Base-by-base conservation (phyloP, 2,888 invertebrate genomes). In the Parelbella ahira region DNA sequence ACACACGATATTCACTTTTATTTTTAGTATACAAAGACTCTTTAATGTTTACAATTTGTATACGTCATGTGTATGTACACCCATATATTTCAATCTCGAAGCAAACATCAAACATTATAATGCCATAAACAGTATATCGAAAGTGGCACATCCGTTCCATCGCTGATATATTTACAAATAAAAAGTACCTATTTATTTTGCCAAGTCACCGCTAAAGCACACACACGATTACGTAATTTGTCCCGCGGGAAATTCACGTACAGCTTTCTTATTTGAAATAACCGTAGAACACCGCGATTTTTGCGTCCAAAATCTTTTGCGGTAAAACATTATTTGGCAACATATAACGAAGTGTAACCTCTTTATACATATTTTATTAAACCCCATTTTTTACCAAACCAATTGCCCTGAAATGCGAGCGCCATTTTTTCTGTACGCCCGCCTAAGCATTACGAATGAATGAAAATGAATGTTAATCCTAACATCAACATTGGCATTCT, bases 181-280 rank as follows among this genome's bases (percentile, higher is more conserved):
- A 56, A 57, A 54, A 49, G 53, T 49, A 48, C 50, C 51, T 48
- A 60, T 53, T 27, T 50, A 53, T 59, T 54, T 48, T 36, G 50
- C 44, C 46, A 57, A 58, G 51, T 41, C 54, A 54, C 51, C 48
- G 48, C 51, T 28, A 33, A 41, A 45, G 50, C 44, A 41, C 49
- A 56, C 52, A 57, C 56, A 62, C 56, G 56, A 60, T 58, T 50
- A 57, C 58, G 61, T 74, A 75, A 77, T 74, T 68, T 62, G 60
- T 60, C 76, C 63, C 66, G 7, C 30, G 74, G 72, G 74, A 76
- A 73, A 74, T 76, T 60, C 61, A 49, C 53, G 51, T 54, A 55
- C 57, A 54, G 54, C 53, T 55, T 57, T 54, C 62, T 63, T 63
- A 56, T 58, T 53, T 51, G 36, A 54, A 58, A 68, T 74, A 63